These are phyloP conservation scores for Psephotus haematonotus DNA, from an alignment of 2,113 vertebrate genomes.

Conservation along the genomic window DNA sequence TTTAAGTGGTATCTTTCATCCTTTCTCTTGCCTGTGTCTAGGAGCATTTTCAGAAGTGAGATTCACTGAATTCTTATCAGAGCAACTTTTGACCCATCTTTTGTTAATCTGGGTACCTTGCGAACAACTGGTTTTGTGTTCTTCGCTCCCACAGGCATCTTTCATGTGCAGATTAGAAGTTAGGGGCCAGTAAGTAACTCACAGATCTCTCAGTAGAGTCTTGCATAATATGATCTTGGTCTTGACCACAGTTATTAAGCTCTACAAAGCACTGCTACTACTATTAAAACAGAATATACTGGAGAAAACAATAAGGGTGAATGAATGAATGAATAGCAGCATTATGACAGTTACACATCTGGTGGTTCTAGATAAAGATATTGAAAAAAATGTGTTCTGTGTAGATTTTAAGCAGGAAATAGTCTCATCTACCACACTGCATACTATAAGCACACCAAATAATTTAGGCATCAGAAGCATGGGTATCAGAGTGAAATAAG, in stretches of 20 bases:
- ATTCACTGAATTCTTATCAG: neutral
- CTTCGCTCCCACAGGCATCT: neutral
- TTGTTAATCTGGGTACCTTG: neutral
- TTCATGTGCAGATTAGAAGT: neutral
- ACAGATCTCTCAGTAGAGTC: neutral
- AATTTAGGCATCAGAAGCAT: neutral
- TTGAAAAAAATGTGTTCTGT: neutral
- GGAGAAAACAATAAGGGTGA: neutral
- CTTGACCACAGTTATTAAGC: neutral
- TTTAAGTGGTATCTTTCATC: neutral
- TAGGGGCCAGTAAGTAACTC: neutral
- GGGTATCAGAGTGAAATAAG: neutral
- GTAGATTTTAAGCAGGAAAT: neutral
- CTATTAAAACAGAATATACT: neutral
- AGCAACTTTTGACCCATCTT: neutral
- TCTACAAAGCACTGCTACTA: neutral
- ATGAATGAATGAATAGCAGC: neutral
- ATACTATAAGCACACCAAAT: neutral
- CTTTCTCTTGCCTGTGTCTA: neutral
- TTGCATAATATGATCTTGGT: neutral
- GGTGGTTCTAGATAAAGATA: neutral
- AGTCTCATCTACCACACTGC: neutral
- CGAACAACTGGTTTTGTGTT: neutral
- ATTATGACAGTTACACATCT: neutral
- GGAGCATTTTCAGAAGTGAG: neutral